phyloP scores from a whole-genome alignment of 1,140 invertebrate genomes.

The Drosophila quadrilineata region DNA sequence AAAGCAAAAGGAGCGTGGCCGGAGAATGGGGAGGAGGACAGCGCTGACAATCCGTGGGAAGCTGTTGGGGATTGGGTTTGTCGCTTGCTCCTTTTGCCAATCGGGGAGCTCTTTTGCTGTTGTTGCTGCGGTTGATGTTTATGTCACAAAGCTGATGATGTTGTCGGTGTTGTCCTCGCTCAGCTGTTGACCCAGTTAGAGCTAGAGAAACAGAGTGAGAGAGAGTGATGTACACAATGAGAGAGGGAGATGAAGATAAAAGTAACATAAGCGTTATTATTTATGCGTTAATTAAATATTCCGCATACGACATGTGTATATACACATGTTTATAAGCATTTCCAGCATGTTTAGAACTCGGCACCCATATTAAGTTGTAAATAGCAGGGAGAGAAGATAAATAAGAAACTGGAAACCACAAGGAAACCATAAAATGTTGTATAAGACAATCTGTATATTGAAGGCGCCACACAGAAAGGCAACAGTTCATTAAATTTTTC shows the following conservation, averaged over 20 bases:
- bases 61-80: constrained; percentile 9
- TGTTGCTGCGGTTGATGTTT: constrained; percentile 30
- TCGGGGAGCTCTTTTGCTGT: constrained; percentile 10
- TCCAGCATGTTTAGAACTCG: constrained; percentile 27
- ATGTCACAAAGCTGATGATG: constrained; percentile 37
- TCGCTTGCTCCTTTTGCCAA: constrained; percentile 27
- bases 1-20: constrained; percentile 10
- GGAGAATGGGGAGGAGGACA: background rate
- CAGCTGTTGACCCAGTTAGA: constrained; percentile 55
- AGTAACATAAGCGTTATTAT: constrained; percentile 53
- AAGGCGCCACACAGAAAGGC: background rate
- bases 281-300: constrained; percentile 70
- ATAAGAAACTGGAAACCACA: constrained; percentile 24
- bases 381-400: background rate
- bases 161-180: constrained; percentile 12
- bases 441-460: constrained; percentile 7
- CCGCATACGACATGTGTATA: no score
- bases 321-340: constrained; percentile 44
- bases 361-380: background rate
- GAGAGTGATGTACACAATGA: no score
- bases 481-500: constrained; percentile 34
- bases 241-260: background rate
- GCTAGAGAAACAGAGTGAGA: background rate
- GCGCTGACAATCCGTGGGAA: constrained; percentile 2
- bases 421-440: constrained; percentile 16